phyloP scores from a whole-genome alignment of 2,888 invertebrate genomes.

The Metacarcinus magister region DNA sequence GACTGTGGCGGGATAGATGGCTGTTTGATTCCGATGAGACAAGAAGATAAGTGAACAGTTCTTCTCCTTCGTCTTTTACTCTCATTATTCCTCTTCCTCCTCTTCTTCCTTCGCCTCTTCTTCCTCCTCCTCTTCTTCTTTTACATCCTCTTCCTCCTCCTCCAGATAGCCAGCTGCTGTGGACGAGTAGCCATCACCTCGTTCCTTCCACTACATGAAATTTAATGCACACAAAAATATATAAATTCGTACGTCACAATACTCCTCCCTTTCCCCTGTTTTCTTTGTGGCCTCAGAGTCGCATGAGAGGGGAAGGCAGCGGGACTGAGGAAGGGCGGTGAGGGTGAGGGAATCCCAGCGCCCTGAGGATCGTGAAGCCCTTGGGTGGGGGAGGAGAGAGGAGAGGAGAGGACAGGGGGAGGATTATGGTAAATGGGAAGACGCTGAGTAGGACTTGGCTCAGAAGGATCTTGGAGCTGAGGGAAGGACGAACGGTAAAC shows the following conservation, averaged over 20 bases:
- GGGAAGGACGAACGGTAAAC: background rate
- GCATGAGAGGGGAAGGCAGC: background rate
- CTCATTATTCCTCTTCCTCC: background rate
- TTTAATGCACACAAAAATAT: too few relatives aligned
- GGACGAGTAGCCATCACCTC: too few relatives aligned
- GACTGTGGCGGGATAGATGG: too few relatives aligned
- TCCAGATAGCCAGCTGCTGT: too few relatives aligned
- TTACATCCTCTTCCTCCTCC: background rate
- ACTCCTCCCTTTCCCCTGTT: too few relatives aligned
- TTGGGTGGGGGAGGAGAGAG: background rate
- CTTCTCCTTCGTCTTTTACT: background rate
- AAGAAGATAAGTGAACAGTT: too few relatives aligned
- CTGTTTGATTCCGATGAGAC: too few relatives aligned
- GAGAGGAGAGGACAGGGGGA: background rate
- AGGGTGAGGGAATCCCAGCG: background rate
- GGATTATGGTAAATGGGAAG: constrained; percentile 7
- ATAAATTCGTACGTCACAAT: too few relatives aligned
- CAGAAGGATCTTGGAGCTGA: background rate
- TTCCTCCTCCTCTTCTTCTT: background rate
- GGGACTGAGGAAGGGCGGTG: background rate
- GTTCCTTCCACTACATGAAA: too few relatives aligned
- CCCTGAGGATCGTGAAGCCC: background rate
- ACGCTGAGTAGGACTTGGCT: background rate
- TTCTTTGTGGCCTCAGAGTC: too few relatives aligned
- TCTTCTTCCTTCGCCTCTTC: background rate